These are phyloP conservation scores for Rhinolophus ferrumequinum DNA, from an alignment of 2,113 vertebrate genomes.

Conservation along the genomic window DNA sequence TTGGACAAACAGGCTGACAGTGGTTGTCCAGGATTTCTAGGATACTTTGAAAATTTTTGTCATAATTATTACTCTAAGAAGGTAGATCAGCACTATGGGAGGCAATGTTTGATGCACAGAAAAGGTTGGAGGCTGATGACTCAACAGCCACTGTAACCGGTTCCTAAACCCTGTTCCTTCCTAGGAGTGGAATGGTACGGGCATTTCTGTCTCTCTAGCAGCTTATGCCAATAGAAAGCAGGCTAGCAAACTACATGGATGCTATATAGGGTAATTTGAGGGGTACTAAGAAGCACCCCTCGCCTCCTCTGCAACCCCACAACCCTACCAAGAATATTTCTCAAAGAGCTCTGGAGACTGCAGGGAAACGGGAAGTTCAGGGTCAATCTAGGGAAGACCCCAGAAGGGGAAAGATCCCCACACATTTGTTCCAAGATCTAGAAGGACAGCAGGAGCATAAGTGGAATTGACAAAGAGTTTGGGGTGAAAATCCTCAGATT, in stretches of 20 bases:
- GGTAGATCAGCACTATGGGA: background rate
- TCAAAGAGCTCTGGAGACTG: background rate
- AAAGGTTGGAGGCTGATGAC: background rate
- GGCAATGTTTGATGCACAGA: background rate
- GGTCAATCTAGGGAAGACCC: background rate
- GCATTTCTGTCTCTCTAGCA: conserved; percentile 47
- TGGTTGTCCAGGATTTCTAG: background rate
- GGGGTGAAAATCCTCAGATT: background rate
- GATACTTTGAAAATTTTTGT: background rate
- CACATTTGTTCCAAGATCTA: background rate
- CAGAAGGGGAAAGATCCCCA: background rate
- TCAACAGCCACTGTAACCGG: background rate
- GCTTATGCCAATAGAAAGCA: background rate
- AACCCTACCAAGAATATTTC: background rate
- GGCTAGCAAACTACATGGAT: background rate
- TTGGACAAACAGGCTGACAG: background rate
- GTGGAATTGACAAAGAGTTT: background rate
- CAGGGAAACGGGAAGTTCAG: background rate
- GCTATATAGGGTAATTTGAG: background rate
- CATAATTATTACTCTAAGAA: background rate
- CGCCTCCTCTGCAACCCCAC: too few species aligned
- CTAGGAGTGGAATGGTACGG: background rate
- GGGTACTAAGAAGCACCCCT: background rate
- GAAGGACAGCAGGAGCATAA: background rate
- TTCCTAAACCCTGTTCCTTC: conserved; percentile 51